These are phyloP conservation scores for Crotalus tigris DNA, from an alignment of 2,113 vertebrate genomes.

Conservation along the genomic window DNA sequence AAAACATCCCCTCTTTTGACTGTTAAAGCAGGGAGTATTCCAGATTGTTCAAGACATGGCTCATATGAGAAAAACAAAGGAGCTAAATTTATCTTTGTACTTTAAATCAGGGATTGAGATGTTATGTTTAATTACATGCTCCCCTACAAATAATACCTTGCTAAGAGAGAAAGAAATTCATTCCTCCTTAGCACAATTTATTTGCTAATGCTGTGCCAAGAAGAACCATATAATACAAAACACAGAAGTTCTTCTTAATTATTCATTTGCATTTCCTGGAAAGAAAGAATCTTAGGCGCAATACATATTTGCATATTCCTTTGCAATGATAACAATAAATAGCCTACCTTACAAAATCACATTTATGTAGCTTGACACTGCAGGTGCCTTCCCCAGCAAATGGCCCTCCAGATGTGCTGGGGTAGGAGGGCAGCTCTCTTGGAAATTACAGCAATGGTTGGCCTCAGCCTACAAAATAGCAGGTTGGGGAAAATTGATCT, in stretches of 20 bases:
- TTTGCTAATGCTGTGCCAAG: conserved; percentile 51
- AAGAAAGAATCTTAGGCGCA: conserved; percentile 6
- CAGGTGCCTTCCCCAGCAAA: neutral
- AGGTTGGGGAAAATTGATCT: neutral
- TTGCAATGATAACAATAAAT: neutral
- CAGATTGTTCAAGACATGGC: neutral
- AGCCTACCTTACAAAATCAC: neutral
- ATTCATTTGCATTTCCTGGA: conserved; percentile 47
- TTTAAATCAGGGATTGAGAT: conserved; percentile 28
- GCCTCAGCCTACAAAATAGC: neutral
- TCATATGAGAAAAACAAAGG: conserved; percentile 12
- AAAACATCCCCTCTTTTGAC: neutral
- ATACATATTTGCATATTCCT: conserved; percentile 29
- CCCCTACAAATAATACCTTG: conserved; percentile 8
- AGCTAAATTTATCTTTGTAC: conserved; percentile 9
- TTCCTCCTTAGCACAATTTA: conserved; percentile 33
- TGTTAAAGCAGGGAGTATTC: neutral
- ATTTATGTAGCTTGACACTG: neutral
- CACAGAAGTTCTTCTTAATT: conserved; percentile 39
- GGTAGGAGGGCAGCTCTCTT: neutral
- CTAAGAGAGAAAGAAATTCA: neutral
- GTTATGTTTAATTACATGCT: conserved; percentile 1
- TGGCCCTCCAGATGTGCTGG: neutral
- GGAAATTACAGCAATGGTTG: neutral
- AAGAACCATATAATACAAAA: conserved; percentile 27